A percentile compares a stretch with the other conserved stretches of the same genome.
These are phyloP conservation scores for Leptoteleia sp. DNA, from an alignment of 1,140 invertebrate species.

Conservation along the genomic window DNA sequence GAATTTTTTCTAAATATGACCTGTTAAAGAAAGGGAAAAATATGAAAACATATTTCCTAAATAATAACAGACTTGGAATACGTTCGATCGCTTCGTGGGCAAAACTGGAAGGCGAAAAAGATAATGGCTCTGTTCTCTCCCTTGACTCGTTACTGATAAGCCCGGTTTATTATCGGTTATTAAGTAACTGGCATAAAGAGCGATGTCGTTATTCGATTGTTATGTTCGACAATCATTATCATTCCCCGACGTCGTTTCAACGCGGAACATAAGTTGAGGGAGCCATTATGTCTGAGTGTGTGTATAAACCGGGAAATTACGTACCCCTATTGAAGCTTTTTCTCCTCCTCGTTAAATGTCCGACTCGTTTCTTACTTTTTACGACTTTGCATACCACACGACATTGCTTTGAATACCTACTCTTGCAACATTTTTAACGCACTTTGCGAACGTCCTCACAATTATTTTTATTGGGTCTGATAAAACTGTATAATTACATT, in stretches of 20 bases:
- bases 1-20: too few relatives aligned
- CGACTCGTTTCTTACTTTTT: conserved; percentile 58
- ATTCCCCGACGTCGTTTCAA: conserved; percentile 46
- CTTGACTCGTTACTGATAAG: conserved; percentile 43
- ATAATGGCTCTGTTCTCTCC: conserved; percentile 45
- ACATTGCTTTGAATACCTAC: conserved; percentile 37
- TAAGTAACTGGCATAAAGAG: conserved; percentile 59
- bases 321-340: conserved; percentile 60
- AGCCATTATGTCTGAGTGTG: conserved; percentile 43
- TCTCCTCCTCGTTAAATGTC: conserved; percentile 62
- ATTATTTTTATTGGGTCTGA: conserved; percentile 61
- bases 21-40: too few relatives aligned
- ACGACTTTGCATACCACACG: conserved; percentile 65
- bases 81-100: too few relatives aligned
- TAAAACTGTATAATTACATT: conserved; percentile 63
- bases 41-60: too few relatives aligned
- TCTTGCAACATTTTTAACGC: conserved; percentile 49
- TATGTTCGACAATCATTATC: conserved; percentile 65
- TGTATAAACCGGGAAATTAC: conserved; percentile 59
- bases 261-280: conserved; percentile 38
- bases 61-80: too few relatives aligned
- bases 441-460: conserved; percentile 45
- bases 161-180: conserved; percentile 51
- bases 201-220: conserved; percentile 63
- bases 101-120: conserved; percentile 17